Base-by-base conservation (phyloP, 35 echinoderm and acorn worm genomes). In the Heliocidaris erythrogramma region DNA sequence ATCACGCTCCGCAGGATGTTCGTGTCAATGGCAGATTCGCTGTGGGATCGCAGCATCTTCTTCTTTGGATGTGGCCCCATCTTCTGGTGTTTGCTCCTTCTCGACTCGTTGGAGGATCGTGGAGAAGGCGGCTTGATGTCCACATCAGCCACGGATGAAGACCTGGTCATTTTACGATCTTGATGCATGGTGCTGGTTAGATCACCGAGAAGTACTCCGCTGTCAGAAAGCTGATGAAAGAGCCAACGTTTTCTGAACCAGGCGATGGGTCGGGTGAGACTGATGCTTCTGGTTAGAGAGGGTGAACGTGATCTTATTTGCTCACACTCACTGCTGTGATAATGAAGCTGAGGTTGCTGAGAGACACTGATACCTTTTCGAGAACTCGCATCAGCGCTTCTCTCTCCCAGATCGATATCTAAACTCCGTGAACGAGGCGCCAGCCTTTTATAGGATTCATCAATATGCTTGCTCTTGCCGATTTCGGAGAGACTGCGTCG, bases 11-110 rank as follows among this genome's bases (percentile, higher is more conserved):
- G 49, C 1, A 96, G n/a, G 71, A 96, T 69, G 21, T 92, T 95
- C 6, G 94, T 52, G 85, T 97, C 96, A 50, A 97, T 97, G 49
- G 96, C 96, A 11, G 96, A 97, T 52, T 97, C 96, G 84, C 96
- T 97, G 52, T 95, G 93, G 13, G 96, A 95, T 32, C 96, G 92
- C 47, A 97, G 88, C 96, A 97, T 97, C 93, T 97, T 97, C 94
- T 97, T 97, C 88, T 84, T 94, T 30, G 94, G 96, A 94, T 97
- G 96, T 49, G 92, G 96, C 21, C 95, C 95, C 24, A 86, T 71
- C 50, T 96, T 96, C 47, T 86, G 93, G 10, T 78, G 59, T 48
- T 94, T 94, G 12, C n/a, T 17, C 29, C 48, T 32, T 6, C 93
- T 27, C 8, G 32, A 47, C 24, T 96, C 93, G 31, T 60, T 50